Evolutionary conservation across 2,888 invertebrate genomes (phyloP).

Genomic region (Spodoptera littoralis): DNA sequence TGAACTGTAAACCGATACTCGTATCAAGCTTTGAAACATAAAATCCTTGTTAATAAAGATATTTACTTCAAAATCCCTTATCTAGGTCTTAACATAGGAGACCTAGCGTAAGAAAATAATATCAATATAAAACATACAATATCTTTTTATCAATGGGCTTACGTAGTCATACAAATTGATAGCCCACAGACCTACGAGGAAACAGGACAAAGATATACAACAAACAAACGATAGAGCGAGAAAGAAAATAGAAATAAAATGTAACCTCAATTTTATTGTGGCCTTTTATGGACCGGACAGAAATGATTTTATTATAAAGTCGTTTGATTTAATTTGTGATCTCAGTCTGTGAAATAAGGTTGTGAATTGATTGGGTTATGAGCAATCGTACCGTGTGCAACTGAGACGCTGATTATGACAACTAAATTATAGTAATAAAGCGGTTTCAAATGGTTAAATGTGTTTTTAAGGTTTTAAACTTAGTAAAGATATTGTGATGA

Average conservation of each 20-base stretch:
- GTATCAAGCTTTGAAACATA: not conserved
- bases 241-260: slow-evolving; percentile 66
- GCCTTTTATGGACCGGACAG: slow-evolving; percentile 74
- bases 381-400: slow-evolving; percentile 77
- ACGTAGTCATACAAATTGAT: slow-evolving; percentile 53
- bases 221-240: slow-evolving; percentile 56
- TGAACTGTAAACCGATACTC: too few species aligned
- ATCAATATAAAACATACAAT: slow-evolving; percentile 26
- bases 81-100: slow-evolving; percentile 12
- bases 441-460: slow-evolving; percentile 67
- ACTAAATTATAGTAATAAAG: slow-evolving; percentile 75
- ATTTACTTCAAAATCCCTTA: slow-evolving; percentile 22
- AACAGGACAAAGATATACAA: slow-evolving; percentile 47
- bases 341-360: slow-evolving; percentile 41
- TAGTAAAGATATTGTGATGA: slow-evolving; percentile 55
- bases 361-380: slow-evolving; percentile 44
- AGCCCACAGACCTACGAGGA: slow-evolving; percentile 47
- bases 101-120: slow-evolving; percentile 19
- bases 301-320: slow-evolving; percentile 65
- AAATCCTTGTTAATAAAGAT: slow-evolving; percentile 6
- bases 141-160: slow-evolving; percentile 42
- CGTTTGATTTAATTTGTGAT: slow-evolving; percentile 30
- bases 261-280: slow-evolving; percentile 78
- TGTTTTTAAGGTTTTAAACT: slow-evolving; percentile 65
- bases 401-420: slow-evolving; percentile 73